Conservation (phyloP, 2,888 invertebrate genomes). For the Tipula confusa region DNA sequence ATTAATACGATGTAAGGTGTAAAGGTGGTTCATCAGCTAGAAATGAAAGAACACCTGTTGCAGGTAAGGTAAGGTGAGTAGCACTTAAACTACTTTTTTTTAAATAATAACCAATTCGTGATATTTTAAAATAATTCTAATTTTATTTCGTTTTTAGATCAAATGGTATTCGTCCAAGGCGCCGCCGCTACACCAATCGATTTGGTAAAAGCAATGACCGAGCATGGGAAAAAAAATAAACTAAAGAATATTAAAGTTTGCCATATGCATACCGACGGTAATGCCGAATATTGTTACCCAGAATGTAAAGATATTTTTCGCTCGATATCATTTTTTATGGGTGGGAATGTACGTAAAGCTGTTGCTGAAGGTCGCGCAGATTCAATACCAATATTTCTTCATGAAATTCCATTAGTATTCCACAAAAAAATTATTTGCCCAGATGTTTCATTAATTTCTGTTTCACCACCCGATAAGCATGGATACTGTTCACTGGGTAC, state of each 20-base stretch:
- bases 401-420: slow-evolving; percentile 88
- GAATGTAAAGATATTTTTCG: slow-evolving; percentile 59
- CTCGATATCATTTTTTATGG: slow-evolving; percentile 87
- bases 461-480: slow-evolving; percentile 84
- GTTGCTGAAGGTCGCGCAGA: slow-evolving; percentile 86
- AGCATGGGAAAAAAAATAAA: slow-evolving; percentile 66
- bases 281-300: slow-evolving; percentile 44
- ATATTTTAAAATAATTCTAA: neutral
- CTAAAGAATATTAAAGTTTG: slow-evolving; percentile 74
- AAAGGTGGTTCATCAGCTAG: too few relatives aligned
- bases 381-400: slow-evolving; percentile 84
- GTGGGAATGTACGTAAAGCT: slow-evolving; percentile 80
- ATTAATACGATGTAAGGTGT: too few relatives aligned
- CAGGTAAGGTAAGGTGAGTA: neutral
- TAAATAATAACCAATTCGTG: too few relatives aligned
- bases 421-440: slow-evolving; percentile 77
- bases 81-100: neutral
- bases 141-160: slow-evolving; percentile 56
- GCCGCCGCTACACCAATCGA: slow-evolving; percentile 86
- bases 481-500: slow-evolving; percentile 92
- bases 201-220: slow-evolving; percentile 77
- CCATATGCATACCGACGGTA: slow-evolving; percentile 81
- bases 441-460: slow-evolving; percentile 69
- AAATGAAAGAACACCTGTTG: too few relatives aligned
- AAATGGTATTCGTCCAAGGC: slow-evolving; percentile 81